These are phyloP conservation scores for Bombus terrestris DNA, from an alignment of 1,140 invertebrate species.

Conservation along the genomic window DNA sequence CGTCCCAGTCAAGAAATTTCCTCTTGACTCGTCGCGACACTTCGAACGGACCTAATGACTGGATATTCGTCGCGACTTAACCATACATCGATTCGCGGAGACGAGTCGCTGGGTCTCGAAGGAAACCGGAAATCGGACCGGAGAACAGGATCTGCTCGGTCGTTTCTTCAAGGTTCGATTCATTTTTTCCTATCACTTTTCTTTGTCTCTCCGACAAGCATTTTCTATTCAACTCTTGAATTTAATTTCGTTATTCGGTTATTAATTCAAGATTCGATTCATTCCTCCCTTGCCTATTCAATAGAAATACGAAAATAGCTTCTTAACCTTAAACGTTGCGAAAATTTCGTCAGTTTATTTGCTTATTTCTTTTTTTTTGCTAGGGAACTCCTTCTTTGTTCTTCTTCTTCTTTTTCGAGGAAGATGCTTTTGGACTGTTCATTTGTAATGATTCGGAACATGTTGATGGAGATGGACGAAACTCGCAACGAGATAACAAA, in stretches of 20 bases:
- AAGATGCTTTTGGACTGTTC: background rate
- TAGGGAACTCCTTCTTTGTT: accelerated
- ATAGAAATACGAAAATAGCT: too few relatives aligned
- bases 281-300: too few relatives aligned
- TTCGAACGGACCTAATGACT: conserved; percentile 47
- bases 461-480: background rate
- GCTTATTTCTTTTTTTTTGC: background rate
- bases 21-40: conserved; percentile 16
- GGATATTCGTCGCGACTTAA: conserved; percentile 56
- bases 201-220: too few relatives aligned
- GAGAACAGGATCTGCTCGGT: background rate
- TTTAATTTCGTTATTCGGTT: background rate
- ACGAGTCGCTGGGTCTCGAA: conserved; percentile 49
- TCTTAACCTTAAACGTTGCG: too few relatives aligned
- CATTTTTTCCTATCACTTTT: background rate
- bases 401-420: background rate
- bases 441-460: background rate
- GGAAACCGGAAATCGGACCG: conserved; percentile 64
- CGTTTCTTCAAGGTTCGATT: background rate
- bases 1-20: conserved; percentile 17
- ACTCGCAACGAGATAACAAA: background rate
- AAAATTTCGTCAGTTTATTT: too few relatives aligned
- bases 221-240: background rate
- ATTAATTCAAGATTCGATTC: background rate
- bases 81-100: conserved; percentile 56